Evolutionary conservation across 2,888 invertebrate genomes (phyloP), one percentile per base, ranked within the genome.

Genomic region (Hydrotaea cyrtoneurina): DNA sequence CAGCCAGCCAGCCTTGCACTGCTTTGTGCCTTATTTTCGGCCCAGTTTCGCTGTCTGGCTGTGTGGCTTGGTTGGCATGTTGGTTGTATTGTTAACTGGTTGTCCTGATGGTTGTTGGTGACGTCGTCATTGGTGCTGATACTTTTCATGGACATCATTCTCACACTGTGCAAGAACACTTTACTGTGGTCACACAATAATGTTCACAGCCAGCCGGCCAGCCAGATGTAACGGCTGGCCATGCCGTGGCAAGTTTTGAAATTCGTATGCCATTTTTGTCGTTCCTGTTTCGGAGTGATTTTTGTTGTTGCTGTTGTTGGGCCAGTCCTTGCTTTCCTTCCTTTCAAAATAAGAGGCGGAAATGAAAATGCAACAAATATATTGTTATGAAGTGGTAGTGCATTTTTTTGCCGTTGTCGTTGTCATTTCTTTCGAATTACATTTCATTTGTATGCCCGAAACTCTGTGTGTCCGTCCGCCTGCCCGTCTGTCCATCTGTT

Each of bases 371-470:
- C 79, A 81, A 79, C 81, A 85, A 79, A 85, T 81, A 79, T 85
- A 85, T 85, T 85, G 82, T 82, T 85, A 85, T 82, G 81, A 85
- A 82, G 79, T 82, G 81, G 66, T 59, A 81, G 81, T 81, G 79
- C 77, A 85, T 39, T 82, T 77, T 19, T 23, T 31, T 64, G 76
- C 53, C 53, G 53, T 46, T 39, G 55, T 43, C 43, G 8, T 50
- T 62, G 31, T 64, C 31, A 1, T 50, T 55, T 59, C 43, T 74
- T 87, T 81, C 85, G 89, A 87, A 88, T 88, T 87, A 87, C 89
- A 89, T 89, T 89, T 86, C 43, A 39, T 36, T 59, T 59, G 17
- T 62, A 46, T 43, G 36, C 0, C n/a, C n/a, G 62, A 15, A 55
- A 39, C 46, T 39, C 39, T 31, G 53, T 23, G 17, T 19, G 15